phyloP scores from a whole-genome alignment of 1,140 invertebrate genomes.

The Olivierus martensii region DNA sequence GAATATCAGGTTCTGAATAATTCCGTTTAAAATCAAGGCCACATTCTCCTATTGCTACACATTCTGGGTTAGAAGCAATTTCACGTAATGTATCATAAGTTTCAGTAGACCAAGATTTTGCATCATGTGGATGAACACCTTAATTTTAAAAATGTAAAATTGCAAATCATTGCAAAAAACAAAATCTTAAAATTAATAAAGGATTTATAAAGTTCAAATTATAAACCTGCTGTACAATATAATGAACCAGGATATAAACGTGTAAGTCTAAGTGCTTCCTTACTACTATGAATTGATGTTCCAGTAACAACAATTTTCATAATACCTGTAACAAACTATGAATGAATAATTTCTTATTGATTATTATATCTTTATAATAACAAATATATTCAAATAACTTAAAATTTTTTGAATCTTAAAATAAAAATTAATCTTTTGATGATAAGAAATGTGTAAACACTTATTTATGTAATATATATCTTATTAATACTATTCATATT shows the following conservation, averaged over 20 bases:
- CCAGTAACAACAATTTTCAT: constrained; percentile 90
- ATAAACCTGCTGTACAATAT: constrained; percentile 76
- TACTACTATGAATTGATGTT: constrained; percentile 70
- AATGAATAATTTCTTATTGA: too few relatives aligned
- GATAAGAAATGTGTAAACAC: too few relatives aligned
- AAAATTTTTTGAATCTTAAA: too few relatives aligned
- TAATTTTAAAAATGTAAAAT: not conserved
- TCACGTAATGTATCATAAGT: constrained; percentile 37
- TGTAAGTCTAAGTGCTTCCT: constrained; percentile 74
- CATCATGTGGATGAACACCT: constrained; percentile 91
- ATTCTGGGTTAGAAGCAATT: constrained; percentile 65
- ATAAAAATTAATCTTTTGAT: too few relatives aligned
- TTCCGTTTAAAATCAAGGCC: constrained; percentile 89
- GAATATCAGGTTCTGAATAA: constrained; percentile 75
- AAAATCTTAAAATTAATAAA: constrained; percentile 8
- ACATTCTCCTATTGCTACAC: constrained; percentile 86
- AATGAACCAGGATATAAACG: constrained; percentile 38
- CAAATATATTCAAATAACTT: too few relatives aligned
- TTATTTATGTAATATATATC: too few relatives aligned
- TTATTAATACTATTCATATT: too few relatives aligned
- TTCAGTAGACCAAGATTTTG: constrained; percentile 77
- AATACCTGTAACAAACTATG: constrained; percentile 46
- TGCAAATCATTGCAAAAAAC: too few relatives aligned
- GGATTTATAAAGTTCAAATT: not conserved
- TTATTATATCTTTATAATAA: too few relatives aligned